Percentiles rank a stretch among this genome's conserved stretches.
Evolutionary conservation across 1,140 invertebrate genomes (phyloP).

Genomic region (Tyrophagus putrescentiae): DNA sequence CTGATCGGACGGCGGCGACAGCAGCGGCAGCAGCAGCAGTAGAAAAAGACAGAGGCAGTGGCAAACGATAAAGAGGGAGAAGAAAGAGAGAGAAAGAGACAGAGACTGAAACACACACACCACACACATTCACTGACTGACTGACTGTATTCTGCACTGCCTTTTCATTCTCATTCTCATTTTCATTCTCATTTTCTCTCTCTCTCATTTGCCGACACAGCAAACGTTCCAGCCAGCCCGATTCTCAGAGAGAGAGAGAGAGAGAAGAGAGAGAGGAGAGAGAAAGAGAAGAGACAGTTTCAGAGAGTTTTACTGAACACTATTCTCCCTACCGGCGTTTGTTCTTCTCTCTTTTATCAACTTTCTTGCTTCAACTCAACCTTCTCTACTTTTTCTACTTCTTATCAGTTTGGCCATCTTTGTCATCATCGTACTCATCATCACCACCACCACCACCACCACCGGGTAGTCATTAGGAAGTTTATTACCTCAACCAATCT

Average conservation of each 20-base stretch:
- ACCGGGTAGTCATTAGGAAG: background rate
- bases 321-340: background rate
- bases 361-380: background rate
- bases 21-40: too few relatives aligned
- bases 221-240: background rate
- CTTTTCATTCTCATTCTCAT: too few relatives aligned
- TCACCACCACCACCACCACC: too few relatives aligned
- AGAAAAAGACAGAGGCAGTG: too few relatives aligned
- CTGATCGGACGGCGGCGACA: too few relatives aligned
- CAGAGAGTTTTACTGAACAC: background rate
- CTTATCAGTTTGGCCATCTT: too few relatives aligned
- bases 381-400: background rate
- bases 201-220: background rate
- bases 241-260: background rate
- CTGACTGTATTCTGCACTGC: too few relatives aligned
- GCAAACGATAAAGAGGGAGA: too few relatives aligned
- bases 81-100: too few relatives aligned
- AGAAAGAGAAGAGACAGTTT: background rate
- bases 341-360: too few relatives aligned
- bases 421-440: background rate
- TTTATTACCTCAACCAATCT: background rate
- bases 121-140: too few relatives aligned
- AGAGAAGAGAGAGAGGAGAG: constrained; percentile 1
- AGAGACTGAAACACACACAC: too few relatives aligned
- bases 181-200: background rate